Conservation (phyloP, 1,140 invertebrate genomes). For the Acromyrmex heyeri region DNA sequence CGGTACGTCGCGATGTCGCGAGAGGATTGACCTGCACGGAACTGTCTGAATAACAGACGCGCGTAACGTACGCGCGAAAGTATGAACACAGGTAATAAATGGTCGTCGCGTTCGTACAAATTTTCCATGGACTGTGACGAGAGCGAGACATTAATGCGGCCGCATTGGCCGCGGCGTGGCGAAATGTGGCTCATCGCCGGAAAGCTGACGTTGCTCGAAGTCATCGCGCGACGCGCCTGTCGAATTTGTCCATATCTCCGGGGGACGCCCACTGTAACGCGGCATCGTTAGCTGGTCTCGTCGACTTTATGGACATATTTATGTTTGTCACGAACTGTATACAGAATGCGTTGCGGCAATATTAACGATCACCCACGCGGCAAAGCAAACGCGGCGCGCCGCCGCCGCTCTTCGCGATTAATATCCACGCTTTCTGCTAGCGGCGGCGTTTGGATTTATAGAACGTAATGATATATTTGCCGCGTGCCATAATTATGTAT, state of each 20-base stretch:
- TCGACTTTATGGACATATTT: constrained; percentile 37
- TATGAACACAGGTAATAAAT: neutral
- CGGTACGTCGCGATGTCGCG: neutral
- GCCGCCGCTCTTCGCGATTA: constrained; percentile 41
- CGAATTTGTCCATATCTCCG: constrained; percentile 47
- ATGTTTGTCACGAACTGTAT: constrained; percentile 28
- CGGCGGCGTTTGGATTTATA: constrained; percentile 46
- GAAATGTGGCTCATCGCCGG: constrained; percentile 36
- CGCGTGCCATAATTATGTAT: constrained; percentile 60
- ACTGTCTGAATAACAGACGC: neutral
- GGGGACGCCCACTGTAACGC: neutral
- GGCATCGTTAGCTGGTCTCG: neutral
- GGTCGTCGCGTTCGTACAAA: constrained; percentile 2
- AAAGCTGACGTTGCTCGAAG: constrained; percentile 45
- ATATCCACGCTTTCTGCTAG: constrained; percentile 51
- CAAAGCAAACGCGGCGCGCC: constrained; percentile 27
- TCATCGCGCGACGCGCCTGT: constrained; percentile 35
- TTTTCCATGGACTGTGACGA: constrained; percentile 44
- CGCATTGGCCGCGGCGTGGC: constrained; percentile 26
- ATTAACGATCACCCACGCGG: constrained; percentile 40
- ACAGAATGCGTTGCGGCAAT: constrained; percentile 23
- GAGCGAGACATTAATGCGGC: constrained; percentile 39
- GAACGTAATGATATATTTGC: constrained; percentile 62
- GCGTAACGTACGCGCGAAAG: neutral
- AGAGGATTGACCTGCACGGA: constrained; percentile 1